A percentile compares a stretch with the other conserved stretches of the same genome.
Conservation (phyloP, 2,888 invertebrate species). For the Eupeodes latifasciatus region DNA sequence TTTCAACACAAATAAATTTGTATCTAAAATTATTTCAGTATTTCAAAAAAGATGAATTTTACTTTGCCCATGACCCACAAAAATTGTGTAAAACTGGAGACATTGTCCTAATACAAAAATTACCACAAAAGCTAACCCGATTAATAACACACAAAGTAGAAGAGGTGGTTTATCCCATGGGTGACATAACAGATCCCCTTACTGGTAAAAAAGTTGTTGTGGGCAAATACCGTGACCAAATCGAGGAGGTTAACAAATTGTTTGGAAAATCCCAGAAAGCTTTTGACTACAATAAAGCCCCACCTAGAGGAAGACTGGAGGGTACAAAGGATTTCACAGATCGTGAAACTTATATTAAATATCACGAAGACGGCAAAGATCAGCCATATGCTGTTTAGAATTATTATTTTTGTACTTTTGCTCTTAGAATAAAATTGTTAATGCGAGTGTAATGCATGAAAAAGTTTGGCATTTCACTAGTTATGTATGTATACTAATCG, state of each 20-base stretch:
- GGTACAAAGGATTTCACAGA: conserved; percentile 93
- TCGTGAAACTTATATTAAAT: conserved; percentile 90
- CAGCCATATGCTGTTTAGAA: conserved; percentile 88
- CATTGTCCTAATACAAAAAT: conserved; percentile 90
- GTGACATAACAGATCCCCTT: conserved; percentile 94
- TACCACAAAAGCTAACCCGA: conserved; percentile 90
- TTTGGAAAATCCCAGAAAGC: conserved; percentile 89
- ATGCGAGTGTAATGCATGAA: too few relatives aligned
- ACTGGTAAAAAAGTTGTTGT: conserved; percentile 91
- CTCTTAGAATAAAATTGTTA: not conserved
- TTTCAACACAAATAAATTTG: not conserved
- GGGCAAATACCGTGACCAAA: conserved; percentile 90
- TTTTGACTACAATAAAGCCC: conserved; percentile 91
- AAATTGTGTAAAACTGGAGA: conserved; percentile 92
- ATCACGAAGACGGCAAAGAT: conserved; percentile 90
- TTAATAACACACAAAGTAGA: conserved; percentile 92
- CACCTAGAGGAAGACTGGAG: conserved; percentile 92
- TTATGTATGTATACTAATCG: too few relatives aligned
- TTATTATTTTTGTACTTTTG: not conserved
- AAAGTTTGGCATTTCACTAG: too few relatives aligned
- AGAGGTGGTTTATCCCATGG: conserved; percentile 91
- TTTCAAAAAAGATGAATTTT: conserved; percentile 89
- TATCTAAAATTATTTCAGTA: conserved; percentile 86
- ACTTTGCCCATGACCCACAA: conserved; percentile 92
- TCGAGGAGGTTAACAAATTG: conserved; percentile 87